Evolutionary conservation across 2,113 vertebrate genomes (phyloP), one percentile per base, ranked within the genome.

Genomic region (Chauna torquata): DNA sequence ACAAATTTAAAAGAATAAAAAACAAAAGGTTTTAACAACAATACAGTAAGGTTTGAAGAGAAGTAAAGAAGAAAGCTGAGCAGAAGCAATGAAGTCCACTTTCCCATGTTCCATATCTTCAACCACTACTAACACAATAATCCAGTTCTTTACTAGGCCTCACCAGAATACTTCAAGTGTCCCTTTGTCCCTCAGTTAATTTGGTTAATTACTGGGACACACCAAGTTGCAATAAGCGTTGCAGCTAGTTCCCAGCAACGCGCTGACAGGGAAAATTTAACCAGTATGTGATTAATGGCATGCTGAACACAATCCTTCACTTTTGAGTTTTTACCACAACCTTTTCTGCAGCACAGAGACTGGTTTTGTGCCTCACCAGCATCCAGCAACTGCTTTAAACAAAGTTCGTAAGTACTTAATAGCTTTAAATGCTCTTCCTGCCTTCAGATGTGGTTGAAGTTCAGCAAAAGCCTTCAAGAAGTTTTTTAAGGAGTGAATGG

Each of bases 111-210:
- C 23, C 17, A 3, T 34, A 69, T 40, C 54, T 77, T 52, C 57
- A 76, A 34, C 7, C 18, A 36, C 25, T 38, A 28, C 42, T 22
- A 30, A 45, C 24, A 38, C 30, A 79, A 40, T 23, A 59, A 80
- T 20, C 5, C 0, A 1, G 16, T 30, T 91, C 58, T 72, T 76
- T 11, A 16, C 28, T 23, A 44, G 0, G 0, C 2, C 7, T 19
- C 44, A 71, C 32, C n/a, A 40, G 44, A 72, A 14, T 32, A 42
- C 16, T 78, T 87, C 55, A 36, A 30, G 24, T 4, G 32, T 7
- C 52, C 28, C 17, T 72, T n/a, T 49, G 36, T 27, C 25, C 23
- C 47, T 66, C 27, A 75, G 70, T 25, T 45, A 49, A 42, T 66
- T 50, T 3, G 27, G 11, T 69, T 85, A 61, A 88, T 61, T 50